Percentiles rank a stretch among this genome's conserved stretches.
phyloP scores from a whole-genome alignment of 2,797 vertebrate genomes.

The Sebastes trivittatus region DNA sequence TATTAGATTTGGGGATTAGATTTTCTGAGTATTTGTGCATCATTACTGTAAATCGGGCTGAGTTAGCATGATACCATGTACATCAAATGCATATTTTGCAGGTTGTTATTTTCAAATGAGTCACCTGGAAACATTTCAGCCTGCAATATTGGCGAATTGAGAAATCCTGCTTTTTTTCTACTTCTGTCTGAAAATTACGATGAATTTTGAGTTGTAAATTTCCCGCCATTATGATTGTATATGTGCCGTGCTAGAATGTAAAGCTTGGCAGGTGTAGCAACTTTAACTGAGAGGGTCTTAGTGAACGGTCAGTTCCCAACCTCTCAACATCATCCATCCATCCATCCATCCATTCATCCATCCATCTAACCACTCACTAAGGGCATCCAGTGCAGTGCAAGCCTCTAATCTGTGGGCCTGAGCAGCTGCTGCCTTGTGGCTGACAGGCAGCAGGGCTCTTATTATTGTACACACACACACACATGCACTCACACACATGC shows the following conservation, averaged over 20 bases:
- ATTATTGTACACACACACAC: conserved; percentile 74
- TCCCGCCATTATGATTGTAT: background rate
- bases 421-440: conserved; percentile 81
- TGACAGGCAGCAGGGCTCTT: conserved; percentile 76
- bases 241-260: background rate
- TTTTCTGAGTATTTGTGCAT: background rate
- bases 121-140: background rate
- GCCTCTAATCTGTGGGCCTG: conserved; percentile 79
- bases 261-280: conserved; percentile 41
- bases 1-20: background rate
- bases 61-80: background rate
- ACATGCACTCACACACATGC: conserved; percentile 51
- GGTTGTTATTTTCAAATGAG: background rate
- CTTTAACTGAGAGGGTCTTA: conserved; percentile 10
- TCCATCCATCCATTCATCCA: conserved; percentile 51
- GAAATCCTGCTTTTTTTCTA: background rate
- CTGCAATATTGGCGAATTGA: background rate
- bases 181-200: background rate
- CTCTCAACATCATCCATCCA: conserved; percentile 33
- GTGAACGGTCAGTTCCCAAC: conserved; percentile 33
- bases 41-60: background rate
- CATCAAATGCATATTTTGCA: background rate
- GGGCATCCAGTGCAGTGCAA: conserved; percentile 74
- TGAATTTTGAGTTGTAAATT: background rate
- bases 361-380: conserved; percentile 73